Percentiles rank a stretch among this genome's conserved stretches.
Evolutionary conservation across 2,113 vertebrate species (phyloP).

Genomic region (Thamnophis sirtalis): DNA sequence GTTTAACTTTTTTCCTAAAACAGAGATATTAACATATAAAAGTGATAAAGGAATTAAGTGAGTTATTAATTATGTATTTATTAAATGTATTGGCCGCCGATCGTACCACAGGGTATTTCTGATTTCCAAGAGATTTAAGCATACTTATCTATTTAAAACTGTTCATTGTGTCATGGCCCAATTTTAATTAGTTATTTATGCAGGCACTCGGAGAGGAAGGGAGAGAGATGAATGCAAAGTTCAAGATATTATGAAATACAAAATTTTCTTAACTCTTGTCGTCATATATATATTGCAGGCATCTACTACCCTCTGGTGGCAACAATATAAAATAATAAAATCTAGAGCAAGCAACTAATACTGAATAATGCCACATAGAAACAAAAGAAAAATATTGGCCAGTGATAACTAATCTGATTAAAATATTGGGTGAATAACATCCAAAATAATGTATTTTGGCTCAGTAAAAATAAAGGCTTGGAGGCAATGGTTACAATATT

Average conservation of each 20-base stretch:
- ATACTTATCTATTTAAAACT: not conserved
- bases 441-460: not conserved
- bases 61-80: not conserved
- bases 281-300: not conserved
- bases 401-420: not conserved
- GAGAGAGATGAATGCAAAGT: not conserved
- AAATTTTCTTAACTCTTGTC: not conserved
- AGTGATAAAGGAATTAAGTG: not conserved
- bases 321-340: not conserved
- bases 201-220: not conserved
- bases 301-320: slow-evolving; percentile 56
- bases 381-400: not conserved
- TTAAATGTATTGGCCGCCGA: not conserved
- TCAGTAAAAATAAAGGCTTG: slow-evolving; percentile 3
- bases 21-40: not conserved
- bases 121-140: not conserved
- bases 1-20: not conserved
- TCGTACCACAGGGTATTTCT: not conserved
- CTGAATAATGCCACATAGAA: not conserved
- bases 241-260: not conserved
- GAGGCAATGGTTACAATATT: not conserved
- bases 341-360: not conserved
- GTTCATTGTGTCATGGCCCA: not conserved
- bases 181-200: not conserved
- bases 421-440: not conserved